These are phyloP conservation scores for Chouioia cunea DNA, from an alignment of 2,888 invertebrate genomes.

Conservation along the genomic window DNA sequence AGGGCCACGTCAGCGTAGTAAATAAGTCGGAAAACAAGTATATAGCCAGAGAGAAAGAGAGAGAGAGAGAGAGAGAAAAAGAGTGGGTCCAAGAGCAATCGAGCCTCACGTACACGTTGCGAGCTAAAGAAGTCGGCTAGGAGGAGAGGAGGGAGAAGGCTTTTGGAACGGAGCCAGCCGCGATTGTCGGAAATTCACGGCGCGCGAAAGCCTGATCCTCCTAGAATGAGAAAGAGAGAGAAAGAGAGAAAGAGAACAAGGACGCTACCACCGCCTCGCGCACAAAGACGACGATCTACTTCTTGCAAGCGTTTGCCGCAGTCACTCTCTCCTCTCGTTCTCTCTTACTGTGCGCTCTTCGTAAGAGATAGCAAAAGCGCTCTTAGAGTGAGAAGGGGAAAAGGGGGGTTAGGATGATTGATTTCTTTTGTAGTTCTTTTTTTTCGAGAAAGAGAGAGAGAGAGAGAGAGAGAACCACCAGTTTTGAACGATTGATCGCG, in stretches of 20 bases:
- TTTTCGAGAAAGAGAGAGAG: too few relatives aligned
- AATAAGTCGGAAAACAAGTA: slow-evolving; percentile 40
- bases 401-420: too few relatives aligned
- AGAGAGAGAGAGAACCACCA: too few relatives aligned
- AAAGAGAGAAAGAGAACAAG: background rate
- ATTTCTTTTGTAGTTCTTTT: too few relatives aligned
- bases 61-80: background rate
- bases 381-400: too few relatives aligned
- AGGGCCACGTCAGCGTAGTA: slow-evolving; percentile 18
- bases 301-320: slow-evolving; percentile 2
- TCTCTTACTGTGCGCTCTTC: background rate
- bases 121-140: slow-evolving; percentile 34
- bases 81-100: slow-evolving; percentile 27
- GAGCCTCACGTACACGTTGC: slow-evolving; percentile 18
- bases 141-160: slow-evolving; percentile 39
- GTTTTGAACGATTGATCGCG: too few relatives aligned
- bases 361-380: too few relatives aligned
- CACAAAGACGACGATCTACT: background rate
- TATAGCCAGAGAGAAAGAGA: slow-evolving; percentile 1
- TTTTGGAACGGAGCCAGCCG: slow-evolving; percentile 61
- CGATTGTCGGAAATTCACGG: slow-evolving; percentile 62
- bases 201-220: slow-evolving; percentile 44
- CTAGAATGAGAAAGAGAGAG: slow-evolving; percentile 15
- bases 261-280: background rate
- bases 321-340: slow-evolving; percentile 1